Evolutionary conservation across 1,140 invertebrate species (phyloP), one percentile per base, ranked within the genome.

Genomic region (Drosophila orosa): DNA sequence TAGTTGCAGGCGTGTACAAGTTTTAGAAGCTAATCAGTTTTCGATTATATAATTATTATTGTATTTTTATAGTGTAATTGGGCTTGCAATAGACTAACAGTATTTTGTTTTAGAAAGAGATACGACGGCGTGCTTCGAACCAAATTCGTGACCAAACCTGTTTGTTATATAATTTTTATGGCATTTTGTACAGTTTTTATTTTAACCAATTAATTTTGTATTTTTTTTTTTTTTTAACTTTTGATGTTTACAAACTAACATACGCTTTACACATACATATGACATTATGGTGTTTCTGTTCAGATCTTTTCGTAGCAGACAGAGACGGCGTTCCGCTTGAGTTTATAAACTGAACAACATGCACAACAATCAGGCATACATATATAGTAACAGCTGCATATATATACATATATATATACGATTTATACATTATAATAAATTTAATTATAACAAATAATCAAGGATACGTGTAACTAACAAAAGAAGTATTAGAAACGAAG

Each of bases 121-220:
- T 54, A 54, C 62, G 75, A 74, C 63, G 56, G 65, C 50, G 84
- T 89, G 83, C 83, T 87, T 89, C 59, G 76, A 89, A 87, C 83
- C 83, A 87, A 87, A 87, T 87, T 87, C 37, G 63, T 89, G 71
- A 87, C 83, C 83, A 87, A 87, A 87, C 83, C 87, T 77, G 72
- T 77, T 87, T 87, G 83, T 87, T 87, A 87, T 87, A 89, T 87
- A 83, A 87, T 87, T 77, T 86, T 83, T 87, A 89, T 89, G 60
- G 86, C 84, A 80, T 87, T 86, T 69, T 87, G 83, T 87, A 87
- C 83, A 87, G 83, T 66, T 83, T 68, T 74, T 74, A 52, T 52
- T 80, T 80, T 80, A 66, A 62, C 77, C 66, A 62, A 56, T 67
- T 66, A 62, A 29, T 47, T 59, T 58, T 73, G 22, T 25, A 45